Conservation (phyloP, 2,113 vertebrate species). For the Corythornis cristatus region DNA sequence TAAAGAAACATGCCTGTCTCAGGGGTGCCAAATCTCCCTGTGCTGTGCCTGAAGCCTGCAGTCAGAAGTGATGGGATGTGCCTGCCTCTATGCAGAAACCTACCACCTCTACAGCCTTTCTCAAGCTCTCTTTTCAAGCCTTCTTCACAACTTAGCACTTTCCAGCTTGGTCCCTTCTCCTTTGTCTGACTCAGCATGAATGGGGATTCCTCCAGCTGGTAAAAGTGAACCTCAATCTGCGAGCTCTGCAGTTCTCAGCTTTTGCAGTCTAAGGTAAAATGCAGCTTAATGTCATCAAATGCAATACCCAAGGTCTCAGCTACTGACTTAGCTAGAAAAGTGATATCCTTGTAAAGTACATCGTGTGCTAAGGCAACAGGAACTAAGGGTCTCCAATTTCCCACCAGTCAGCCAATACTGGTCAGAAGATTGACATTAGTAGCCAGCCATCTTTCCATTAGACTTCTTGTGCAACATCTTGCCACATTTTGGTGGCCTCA, state of each 20-base stretch:
- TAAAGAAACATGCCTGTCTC: background rate
- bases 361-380: rapidly evolving
- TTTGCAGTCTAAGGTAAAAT: conserved; percentile 24
- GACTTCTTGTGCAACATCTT: background rate
- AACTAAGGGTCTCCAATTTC: background rate
- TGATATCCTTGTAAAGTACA: background rate
- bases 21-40: background rate
- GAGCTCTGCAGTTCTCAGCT: background rate
- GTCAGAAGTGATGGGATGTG: background rate
- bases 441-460: background rate
- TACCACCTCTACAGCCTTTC: background rate
- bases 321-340: background rate
- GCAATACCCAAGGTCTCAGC: background rate
- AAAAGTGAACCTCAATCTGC: conserved; percentile 3
- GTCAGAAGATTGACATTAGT: background rate
- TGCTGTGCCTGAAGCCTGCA: background rate
- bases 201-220: background rate
- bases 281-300: background rate
- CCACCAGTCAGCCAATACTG: background rate
- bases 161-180: background rate
- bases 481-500: background rate
- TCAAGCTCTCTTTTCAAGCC: background rate
- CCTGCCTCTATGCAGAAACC: background rate
- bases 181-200: background rate
- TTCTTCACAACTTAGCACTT: background rate